Percentiles rank a stretch among this genome's conserved stretches.
phyloP scores from a whole-genome alignment of 2,797 vertebrate species.

The Macrochelys suwanniensis region DNA sequence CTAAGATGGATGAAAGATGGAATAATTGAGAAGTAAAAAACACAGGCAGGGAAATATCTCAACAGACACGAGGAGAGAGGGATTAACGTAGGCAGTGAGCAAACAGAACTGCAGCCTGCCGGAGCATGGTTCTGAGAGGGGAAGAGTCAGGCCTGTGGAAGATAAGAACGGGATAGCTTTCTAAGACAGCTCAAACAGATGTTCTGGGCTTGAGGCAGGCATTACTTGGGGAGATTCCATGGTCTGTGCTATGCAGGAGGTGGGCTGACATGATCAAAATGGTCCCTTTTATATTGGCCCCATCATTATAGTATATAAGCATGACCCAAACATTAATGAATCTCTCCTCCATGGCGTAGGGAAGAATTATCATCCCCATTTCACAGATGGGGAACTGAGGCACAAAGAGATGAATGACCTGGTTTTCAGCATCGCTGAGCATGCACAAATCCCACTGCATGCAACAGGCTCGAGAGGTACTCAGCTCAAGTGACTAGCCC shows the following conservation, averaged over 20 bases:
- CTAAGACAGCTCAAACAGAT: background rate
- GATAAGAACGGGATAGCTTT: background rate
- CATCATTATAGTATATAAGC: background rate
- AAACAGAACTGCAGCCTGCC: background rate
- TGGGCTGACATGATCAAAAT: too few relatives aligned
- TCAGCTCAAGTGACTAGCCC: background rate
- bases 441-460: background rate
- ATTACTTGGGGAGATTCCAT: too few relatives aligned
- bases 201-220: too few relatives aligned
- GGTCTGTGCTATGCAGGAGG: too few relatives aligned
- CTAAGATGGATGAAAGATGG: background rate
- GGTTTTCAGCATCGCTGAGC: background rate
- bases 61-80: rapidly evolving
- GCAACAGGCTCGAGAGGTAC: background rate
- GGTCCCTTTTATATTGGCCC: too few relatives aligned
- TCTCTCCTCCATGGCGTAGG: background rate
- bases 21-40: background rate
- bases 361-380: background rate
- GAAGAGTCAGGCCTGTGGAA: background rate
- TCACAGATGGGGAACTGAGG: background rate
- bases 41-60: background rate
- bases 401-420: background rate
- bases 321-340: background rate
- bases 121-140: background rate
- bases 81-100: background rate